Evolutionary conservation across 2,797 vertebrate species (phyloP).

Genomic region (Psittacula echo): DNA sequence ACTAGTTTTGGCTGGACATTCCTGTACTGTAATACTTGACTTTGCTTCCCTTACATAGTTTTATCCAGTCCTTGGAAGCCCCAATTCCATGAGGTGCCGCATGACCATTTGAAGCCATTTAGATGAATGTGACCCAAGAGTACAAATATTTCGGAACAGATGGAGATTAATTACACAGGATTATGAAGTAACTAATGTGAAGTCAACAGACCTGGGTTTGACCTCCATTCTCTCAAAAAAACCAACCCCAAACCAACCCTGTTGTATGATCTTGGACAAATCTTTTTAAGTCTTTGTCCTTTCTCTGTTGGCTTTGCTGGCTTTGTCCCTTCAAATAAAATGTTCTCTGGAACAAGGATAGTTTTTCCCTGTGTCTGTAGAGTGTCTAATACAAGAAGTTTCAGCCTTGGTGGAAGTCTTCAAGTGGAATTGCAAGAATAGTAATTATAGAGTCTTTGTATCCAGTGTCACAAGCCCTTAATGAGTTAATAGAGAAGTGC

Average conservation of each 20-base stretch:
- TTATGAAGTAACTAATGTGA: conserved; percentile 11
- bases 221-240: neutral
- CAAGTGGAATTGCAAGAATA: conserved; percentile 40
- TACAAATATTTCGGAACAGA: neutral
- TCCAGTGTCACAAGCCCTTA: conserved; percentile 36
- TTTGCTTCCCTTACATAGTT: neutral
- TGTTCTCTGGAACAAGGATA: neutral
- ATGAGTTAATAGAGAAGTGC: conserved; percentile 61
- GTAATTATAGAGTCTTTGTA: conserved; percentile 69
- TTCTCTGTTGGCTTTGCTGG: neutral
- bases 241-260: rapidly evolving
- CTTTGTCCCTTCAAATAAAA: neutral
- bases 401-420: conserved; percentile 37
- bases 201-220: neutral
- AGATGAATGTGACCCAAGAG: neutral
- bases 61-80: neutral
- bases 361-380: neutral
- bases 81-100: neutral
- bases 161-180: neutral
- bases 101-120: neutral
- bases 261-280: neutral
- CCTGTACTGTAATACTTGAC: rapidly evolving
- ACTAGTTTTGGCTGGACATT: neutral
- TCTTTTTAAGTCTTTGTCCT: neutral
- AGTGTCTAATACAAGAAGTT: neutral